phyloP scores from a whole-genome alignment of 2,797 vertebrate genomes.

The Adrianichthys oophorus region DNA sequence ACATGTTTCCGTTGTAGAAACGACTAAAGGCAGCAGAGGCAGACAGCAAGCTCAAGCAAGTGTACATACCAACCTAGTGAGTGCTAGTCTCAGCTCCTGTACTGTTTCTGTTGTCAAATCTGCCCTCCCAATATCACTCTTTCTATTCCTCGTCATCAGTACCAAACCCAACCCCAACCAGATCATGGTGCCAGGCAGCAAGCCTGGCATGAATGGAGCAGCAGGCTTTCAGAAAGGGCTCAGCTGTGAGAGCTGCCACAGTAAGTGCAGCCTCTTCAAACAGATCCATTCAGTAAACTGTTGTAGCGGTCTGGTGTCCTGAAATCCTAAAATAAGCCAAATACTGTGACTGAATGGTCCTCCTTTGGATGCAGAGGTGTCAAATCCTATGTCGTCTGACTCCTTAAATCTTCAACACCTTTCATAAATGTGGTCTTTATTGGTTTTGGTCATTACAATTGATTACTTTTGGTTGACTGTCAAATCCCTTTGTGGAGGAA shows the following conservation, averaged over 20 bases:
- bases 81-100: slow-evolving; percentile 57
- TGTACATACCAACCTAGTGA: slow-evolving; percentile 99
- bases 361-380: no score
- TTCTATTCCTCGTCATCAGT: slow-evolving; percentile 57
- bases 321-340: no score
- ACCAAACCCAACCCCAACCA: slow-evolving; percentile 97
- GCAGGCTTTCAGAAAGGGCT: slow-evolving; percentile 91
- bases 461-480: no score
- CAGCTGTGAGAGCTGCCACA: slow-evolving; percentile 94
- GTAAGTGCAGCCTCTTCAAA: slow-evolving; percentile 73
- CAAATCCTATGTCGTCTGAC: no score
- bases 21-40: slow-evolving; percentile 97
- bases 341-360: no score
- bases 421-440: no score
- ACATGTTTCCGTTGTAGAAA: slow-evolving; percentile 77
- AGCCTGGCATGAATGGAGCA: slow-evolving; percentile 92
- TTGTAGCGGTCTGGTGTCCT: no score
- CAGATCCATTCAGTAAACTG: neutral
- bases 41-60: slow-evolving; percentile 98
- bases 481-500: no score
- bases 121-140: slow-evolving; percentile 7
- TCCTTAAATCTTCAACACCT: no score
- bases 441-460: no score
- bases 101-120: neutral
- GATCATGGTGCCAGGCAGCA: slow-evolving; percentile 91